These are phyloP conservation scores for Plagodis dolabraria DNA, from an alignment of 2,888 invertebrate genomes.

Conservation along the genomic window DNA sequence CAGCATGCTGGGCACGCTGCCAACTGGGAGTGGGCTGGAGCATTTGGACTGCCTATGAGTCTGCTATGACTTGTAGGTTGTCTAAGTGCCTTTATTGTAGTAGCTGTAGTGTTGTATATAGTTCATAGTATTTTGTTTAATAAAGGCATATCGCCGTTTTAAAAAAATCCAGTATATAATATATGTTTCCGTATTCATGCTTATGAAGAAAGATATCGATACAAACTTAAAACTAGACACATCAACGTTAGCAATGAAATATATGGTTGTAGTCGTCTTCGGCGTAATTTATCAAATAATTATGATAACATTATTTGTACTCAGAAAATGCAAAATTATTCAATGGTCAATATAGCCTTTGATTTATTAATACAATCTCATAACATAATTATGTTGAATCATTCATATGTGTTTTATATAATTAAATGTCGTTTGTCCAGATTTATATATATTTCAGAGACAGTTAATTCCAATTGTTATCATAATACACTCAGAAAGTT, in stretches of 20 bases:
- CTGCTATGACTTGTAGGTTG: too few relatives aligned
- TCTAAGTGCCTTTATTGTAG: too few relatives aligned
- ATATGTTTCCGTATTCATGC: conserved; percentile 1
- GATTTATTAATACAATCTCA: background rate
- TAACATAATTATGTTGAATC: background rate
- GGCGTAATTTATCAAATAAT: background rate
- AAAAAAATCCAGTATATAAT: too few relatives aligned
- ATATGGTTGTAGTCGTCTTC: background rate
- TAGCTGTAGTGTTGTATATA: too few relatives aligned
- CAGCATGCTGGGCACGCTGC: too few relatives aligned
- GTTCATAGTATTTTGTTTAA: too few relatives aligned
- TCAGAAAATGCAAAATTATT: background rate
- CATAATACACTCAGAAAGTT: too few relatives aligned
- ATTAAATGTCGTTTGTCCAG: background rate
- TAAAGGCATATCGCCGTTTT: too few relatives aligned
- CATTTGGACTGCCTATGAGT: too few relatives aligned
- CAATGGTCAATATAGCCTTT: background rate
- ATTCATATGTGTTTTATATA: conserved; percentile 1
- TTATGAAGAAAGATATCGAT: conserved; percentile 2
- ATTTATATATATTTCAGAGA: background rate
- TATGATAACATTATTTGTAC: background rate
- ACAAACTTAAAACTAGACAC: background rate
- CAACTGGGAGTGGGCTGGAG: too few relatives aligned
- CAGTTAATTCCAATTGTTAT: background rate
- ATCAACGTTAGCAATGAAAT: background rate